These are phyloP conservation scores for Andrena praecox DNA, from an alignment of 2,888 invertebrate species.

Conservation along the genomic window DNA sequence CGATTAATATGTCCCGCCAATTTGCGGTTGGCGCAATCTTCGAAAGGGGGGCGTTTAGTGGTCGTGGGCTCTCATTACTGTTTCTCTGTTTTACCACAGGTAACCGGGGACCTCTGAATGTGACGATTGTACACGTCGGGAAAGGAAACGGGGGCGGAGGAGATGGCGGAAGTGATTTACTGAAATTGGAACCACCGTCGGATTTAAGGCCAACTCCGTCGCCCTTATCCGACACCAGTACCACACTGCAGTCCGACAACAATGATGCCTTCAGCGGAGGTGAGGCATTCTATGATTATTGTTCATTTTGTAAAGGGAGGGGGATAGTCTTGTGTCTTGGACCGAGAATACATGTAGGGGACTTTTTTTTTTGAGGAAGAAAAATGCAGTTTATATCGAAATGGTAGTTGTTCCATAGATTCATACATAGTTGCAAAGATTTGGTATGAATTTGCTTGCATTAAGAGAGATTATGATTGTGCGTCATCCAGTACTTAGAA, in stretches of 20 bases:
- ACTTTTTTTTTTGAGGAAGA: too few relatives aligned
- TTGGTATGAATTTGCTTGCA: too few relatives aligned
- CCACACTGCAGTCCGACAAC: slow-evolving; percentile 81
- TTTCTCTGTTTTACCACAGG: slow-evolving; percentile 74
- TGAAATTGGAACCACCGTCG: slow-evolving; percentile 79
- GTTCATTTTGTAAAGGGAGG: not conserved
- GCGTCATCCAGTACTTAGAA: too few relatives aligned
- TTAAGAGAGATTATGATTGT: too few relatives aligned
- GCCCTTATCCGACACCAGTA: slow-evolving; percentile 81
- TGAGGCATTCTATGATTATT: slow-evolving; percentile 48
- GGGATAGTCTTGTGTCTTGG: not conserved
- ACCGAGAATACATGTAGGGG: too few relatives aligned
- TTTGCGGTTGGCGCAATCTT: not conserved
- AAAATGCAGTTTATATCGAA: too few relatives aligned
- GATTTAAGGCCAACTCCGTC: slow-evolving; percentile 81
- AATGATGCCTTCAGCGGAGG: slow-evolving; percentile 80
- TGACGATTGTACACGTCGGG: slow-evolving; percentile 82
- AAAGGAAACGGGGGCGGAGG: slow-evolving; percentile 76
- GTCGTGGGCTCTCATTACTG: slow-evolving; percentile 38
- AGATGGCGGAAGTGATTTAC: slow-evolving; percentile 77
- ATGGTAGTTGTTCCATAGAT: too few relatives aligned
- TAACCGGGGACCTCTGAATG: slow-evolving; percentile 83
- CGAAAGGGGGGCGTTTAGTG: not conserved
- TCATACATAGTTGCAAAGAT: too few relatives aligned
- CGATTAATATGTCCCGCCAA: not conserved